phyloP scores from a whole-genome alignment of 2,113 vertebrate genomes.

The Stegastes partitus region DNA sequence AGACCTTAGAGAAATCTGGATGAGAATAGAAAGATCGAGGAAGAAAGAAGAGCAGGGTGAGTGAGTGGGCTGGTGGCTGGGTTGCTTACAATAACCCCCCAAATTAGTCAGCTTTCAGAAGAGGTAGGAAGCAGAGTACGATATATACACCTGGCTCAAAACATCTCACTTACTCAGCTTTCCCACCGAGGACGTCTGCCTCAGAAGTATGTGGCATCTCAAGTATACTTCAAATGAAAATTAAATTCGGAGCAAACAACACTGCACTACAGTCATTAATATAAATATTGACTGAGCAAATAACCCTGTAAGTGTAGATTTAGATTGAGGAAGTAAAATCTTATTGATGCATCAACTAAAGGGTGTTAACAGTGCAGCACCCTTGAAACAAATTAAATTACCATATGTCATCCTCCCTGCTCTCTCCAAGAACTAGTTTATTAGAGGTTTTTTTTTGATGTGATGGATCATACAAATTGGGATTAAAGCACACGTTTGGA shows the following conservation, averaged over 20 bases:
- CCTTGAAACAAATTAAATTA: background rate
- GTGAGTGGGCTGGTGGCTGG: background rate
- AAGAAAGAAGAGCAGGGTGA: background rate
- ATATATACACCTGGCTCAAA: background rate
- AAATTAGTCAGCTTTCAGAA: background rate
- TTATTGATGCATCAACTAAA: background rate
- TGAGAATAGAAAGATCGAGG: slow-evolving; percentile 28
- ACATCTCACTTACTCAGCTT: background rate
- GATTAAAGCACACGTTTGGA: background rate
- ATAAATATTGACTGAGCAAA: background rate
- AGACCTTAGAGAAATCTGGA: slow-evolving; percentile 52
- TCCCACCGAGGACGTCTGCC: background rate
- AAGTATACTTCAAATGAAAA: background rate
- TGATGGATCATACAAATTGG: background rate
- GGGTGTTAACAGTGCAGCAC: background rate
- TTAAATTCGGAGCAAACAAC: background rate
- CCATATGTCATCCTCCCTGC: background rate
- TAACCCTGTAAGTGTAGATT: background rate
- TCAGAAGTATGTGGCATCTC: background rate
- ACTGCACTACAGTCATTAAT: background rate
- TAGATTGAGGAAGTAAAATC: background rate
- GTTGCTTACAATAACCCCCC: slow-evolving; percentile 11
- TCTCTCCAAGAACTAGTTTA: background rate
- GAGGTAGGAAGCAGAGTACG: background rate
- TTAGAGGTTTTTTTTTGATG: background rate